Evolutionary conservation across 2,113 vertebrate species (phyloP), one percentile per base, ranked within the genome.

Genomic region (Dasyprocta punctata): DNA sequence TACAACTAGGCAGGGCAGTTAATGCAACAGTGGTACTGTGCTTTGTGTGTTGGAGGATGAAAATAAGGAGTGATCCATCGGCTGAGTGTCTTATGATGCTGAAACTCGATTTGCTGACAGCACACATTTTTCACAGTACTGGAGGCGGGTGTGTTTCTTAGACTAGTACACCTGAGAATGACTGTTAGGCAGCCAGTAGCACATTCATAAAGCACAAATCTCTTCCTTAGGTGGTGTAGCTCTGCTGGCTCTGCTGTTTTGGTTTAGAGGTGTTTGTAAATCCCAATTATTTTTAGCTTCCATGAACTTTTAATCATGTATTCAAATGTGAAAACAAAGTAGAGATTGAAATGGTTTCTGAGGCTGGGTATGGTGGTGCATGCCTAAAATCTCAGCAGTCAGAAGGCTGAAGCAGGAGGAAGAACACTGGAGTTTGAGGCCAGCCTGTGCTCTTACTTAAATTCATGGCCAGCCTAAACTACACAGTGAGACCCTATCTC

Each of bases 1-100:
- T 69, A 12, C 58, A 95, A 20, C 63, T 95, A 65, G 86, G 30
- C 36, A 71, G 61, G 73, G 80, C 65, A 75, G 22, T 94, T 94
- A 89, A 26, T 30, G n/a, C 58, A 56, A 17, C 24, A 92, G 56
- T 87, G 22, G 85, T 97, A 95, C 92, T 98, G 84, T 96, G 87
- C 36, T 93, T 14, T 92, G 98, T 99, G 98, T 98, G 94, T 98
- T 99, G 98, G 95, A 98, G 98, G 99, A 99, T 99, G 99, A 99
- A 97, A 98, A 97, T 95, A 97, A 38, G 92, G 98, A 99, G 98
- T 99, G 99, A 99, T 99, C 99, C 99, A 99, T 98, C 98, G 97
- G 97, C 98, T 98, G 97, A 99, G 98, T 98, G 97, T 30, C 30
- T 88, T 92, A 73, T 98, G 26, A 5, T 99, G 98, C 97, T 99